Evolutionary conservation across 37 sponge, comb jelly and placozoan species (phyloP).

Genomic region (Hexactinellida sp.): DNA sequence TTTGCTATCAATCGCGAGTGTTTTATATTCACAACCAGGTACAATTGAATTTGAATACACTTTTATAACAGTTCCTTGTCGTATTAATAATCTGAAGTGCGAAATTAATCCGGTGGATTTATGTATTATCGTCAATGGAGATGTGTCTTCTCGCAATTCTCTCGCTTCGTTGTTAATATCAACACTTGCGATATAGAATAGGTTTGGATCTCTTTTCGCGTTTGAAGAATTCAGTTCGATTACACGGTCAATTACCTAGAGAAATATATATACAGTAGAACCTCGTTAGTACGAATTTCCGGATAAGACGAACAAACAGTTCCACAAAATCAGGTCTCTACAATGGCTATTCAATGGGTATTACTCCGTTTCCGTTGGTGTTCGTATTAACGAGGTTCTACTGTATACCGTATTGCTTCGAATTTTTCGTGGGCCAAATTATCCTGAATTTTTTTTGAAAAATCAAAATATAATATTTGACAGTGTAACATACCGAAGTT

Average conservation of each 20-base stretch:
- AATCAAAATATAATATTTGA: too few relatives aligned
- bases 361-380: too few relatives aligned
- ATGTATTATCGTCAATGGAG: background rate
- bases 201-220: constrained; percentile 4
- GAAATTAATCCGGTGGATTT: background rate
- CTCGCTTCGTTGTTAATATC: background rate
- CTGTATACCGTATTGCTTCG: too few relatives aligned
- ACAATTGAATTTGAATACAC: background rate
- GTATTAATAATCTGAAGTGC: background rate
- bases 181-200: background rate
- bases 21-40: background rate
- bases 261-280: too few relatives aligned
- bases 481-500: too few relatives aligned
- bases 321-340: too few relatives aligned
- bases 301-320: too few relatives aligned
- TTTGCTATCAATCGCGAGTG: background rate
- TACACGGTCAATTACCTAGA: background rate
- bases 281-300: too few relatives aligned
- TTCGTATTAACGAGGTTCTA: too few relatives aligned
- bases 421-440: too few relatives aligned
- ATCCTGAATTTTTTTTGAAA: too few relatives aligned
- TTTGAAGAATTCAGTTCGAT: background rate
- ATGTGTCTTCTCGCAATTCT: background rate
- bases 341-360: too few relatives aligned
- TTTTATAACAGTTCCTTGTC: background rate